Evolutionary conservation across 1,140 invertebrate species (phyloP).

Genomic region (Aporrectodea caliginosa): DNA sequence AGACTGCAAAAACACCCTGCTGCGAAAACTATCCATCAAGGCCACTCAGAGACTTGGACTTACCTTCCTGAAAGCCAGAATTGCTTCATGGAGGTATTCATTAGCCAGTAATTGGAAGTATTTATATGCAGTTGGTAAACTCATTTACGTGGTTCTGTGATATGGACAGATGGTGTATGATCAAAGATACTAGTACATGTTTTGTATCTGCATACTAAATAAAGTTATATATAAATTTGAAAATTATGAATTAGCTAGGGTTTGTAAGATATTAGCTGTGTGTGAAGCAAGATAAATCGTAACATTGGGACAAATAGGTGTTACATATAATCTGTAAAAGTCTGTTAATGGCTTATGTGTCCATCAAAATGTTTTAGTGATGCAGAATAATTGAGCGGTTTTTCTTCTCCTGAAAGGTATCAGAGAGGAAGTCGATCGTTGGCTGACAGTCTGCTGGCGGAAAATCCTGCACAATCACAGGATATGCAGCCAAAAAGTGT

Average conservation of each 20-base stretch:
- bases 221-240: too few species aligned
- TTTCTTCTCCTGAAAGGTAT: constrained; percentile 36
- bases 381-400: neutral
- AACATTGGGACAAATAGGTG: too few species aligned
- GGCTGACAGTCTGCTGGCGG: constrained; percentile 62
- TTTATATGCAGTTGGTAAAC: too few species aligned
- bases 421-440: constrained; percentile 71
- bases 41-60: constrained; percentile 86
- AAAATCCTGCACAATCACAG: constrained; percentile 24
- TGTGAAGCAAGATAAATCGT: too few species aligned
- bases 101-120: neutral
- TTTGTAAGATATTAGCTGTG: too few species aligned
- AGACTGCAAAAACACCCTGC: constrained; percentile 68
- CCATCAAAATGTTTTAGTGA: neutral
- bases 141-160: too few species aligned
- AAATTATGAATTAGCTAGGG: too few species aligned
- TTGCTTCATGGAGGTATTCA: constrained; percentile 80
- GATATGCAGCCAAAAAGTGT: constrained; percentile 7
- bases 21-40: constrained; percentile 86
- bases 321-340: too few species aligned
- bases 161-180: too few species aligned
- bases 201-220: too few species aligned
- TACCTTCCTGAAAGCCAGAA: constrained; percentile 75
- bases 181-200: too few species aligned
- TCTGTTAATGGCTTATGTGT: too few species aligned